Evolutionary conservation across 37 sponge, comb jelly and placozoan species (phyloP).

Genomic region (Oscarella lobularis): DNA sequence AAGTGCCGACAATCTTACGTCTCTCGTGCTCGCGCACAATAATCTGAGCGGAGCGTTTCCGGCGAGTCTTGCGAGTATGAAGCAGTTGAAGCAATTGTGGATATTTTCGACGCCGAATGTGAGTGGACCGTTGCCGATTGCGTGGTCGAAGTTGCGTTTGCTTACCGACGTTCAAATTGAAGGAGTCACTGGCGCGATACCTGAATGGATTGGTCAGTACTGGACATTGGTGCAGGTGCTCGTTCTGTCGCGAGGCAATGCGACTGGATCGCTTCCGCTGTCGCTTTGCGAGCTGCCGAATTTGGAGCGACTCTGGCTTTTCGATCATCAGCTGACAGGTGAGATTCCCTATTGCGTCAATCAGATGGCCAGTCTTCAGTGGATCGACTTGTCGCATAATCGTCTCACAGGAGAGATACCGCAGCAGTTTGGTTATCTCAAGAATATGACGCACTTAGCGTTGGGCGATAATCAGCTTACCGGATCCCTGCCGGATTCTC

Average conservation of each 20-base stretch:
- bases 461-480: conserved; percentile 26
- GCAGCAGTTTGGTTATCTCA: conserved; percentile 20
- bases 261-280: conserved; percentile 33
- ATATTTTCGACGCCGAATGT: conserved; percentile 6
- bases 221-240: conserved; percentile 35
- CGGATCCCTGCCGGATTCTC: conserved; percentile 30
- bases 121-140: conserved; percentile 18
- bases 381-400: conserved; percentile 48
- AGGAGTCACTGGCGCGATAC: conserved; percentile 32
- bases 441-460: conserved; percentile 10
- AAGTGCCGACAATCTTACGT: neutral
- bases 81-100: conserved; percentile 34
- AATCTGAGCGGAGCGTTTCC: conserved; percentile 43
- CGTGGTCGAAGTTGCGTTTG: conserved; percentile 18
- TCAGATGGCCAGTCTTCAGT: conserved; percentile 12
- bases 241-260: conserved; percentile 29
- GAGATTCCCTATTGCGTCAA: conserved; percentile 39
- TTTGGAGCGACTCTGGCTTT: conserved; percentile 32
- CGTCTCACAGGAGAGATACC: conserved; percentile 48
- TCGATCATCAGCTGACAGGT: conserved; percentile 36
- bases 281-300: conserved; percentile 33
- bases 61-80: conserved; percentile 18
- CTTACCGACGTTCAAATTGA: conserved; percentile 25
- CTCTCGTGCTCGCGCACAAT: conserved; percentile 36
- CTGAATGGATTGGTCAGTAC: conserved; percentile 27